Base-by-base conservation (phyloP, 1,140 invertebrate genomes). In the Zaprionus gabonicus region DNA sequence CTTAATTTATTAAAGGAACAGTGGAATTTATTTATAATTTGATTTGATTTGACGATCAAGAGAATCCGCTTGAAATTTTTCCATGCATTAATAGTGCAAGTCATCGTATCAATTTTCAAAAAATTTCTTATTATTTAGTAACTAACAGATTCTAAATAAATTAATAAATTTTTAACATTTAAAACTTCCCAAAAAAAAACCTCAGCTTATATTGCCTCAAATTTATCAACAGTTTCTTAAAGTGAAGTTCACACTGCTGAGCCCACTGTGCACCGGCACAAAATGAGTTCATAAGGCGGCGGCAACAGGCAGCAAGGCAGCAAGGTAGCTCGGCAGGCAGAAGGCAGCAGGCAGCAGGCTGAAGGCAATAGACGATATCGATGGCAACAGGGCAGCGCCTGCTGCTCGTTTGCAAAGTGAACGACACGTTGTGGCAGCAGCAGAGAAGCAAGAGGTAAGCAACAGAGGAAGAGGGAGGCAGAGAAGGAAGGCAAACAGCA, bases 231-330 rank as follows among this genome's bases (percentile, higher is more conserved):
- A 20, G 20, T 20, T 20, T 20, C 20, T 20, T 23, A 23, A 23
- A 23, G 23, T 23, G 1, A 23, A 23, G 23, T 23, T 23, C 28
- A 9, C n/a, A 9, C n/a, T 46, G 10, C 46, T 56, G 13, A 20
- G 10, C 28, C 83, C 84, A 87, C 81, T 81, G 84, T 87, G 59
- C 77, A 60, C 25, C 75, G 64, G 36, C 76, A 70, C 64, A 70
- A 76, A 86, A 87, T 86, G 83, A 87, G 83, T 86, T 87, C 80
- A 86, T 77, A 80, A 81, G 71, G 63, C 63, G 71, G 63, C 63
- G 65, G 62, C 80, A 13, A 17, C 57, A 49, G 53, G 56, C 56
- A 71, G 56, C 56, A 71, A 31, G 31, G 31, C 10, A 31, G 31
- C 31, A 31, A 31, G 31, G n/a, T n/a, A n/a, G n/a, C n/a, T n/a